Conservation (phyloP, 92 coral and sea anemone genomes). For the Pocillopora grandis region DNA sequence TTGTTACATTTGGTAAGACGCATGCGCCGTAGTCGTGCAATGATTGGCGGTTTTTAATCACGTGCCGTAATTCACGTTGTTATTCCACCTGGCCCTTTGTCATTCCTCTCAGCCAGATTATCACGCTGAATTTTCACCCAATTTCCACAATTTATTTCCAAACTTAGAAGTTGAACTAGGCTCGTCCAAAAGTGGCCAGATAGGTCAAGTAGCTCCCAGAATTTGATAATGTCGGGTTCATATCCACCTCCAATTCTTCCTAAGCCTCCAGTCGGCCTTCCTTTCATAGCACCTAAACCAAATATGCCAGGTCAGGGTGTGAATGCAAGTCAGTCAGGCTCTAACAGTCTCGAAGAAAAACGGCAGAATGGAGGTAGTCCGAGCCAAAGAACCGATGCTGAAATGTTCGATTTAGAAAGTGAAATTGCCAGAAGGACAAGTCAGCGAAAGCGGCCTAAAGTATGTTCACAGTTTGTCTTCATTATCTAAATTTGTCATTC, state of each 20-base stretch:
- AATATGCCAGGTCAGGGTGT: conserved; percentile 76
- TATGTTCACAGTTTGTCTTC: conserved; percentile 79
- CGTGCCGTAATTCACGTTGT: conserved; percentile 84
- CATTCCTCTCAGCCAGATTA: conserved; percentile 75
- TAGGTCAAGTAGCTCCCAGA: conserved; percentile 55
- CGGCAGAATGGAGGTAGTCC: conserved; percentile 61
- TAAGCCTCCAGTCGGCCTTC: conserved; percentile 78
- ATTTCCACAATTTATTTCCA: conserved; percentile 93
- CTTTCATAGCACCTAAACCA: conserved; percentile 75
- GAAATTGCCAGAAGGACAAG: conserved; percentile 85
- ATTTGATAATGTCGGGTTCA: conserved; percentile 94
- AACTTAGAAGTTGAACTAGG: conserved; percentile 87
- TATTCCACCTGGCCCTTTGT: conserved; percentile 99
- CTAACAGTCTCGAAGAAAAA: conserved; percentile 48
- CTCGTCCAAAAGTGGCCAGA: conserved; percentile 60
- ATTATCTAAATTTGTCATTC: conserved; percentile 77
- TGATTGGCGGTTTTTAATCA: conserved; percentile 79
- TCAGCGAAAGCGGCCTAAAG: conserved; percentile 98
- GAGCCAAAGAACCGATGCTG: conserved; percentile 45
- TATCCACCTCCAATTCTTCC: conserved; percentile 85
- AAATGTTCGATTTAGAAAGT: conserved; percentile 58
- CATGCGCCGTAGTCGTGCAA: conserved; percentile 57
- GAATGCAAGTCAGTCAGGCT: conserved; percentile 53
- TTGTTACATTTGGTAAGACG: conserved; percentile 30
- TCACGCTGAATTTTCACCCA: conserved; percentile 90